Evolutionary conservation across 2,113 vertebrate genomes (phyloP).

Genomic region (Ceuthmochares aereus): DNA sequence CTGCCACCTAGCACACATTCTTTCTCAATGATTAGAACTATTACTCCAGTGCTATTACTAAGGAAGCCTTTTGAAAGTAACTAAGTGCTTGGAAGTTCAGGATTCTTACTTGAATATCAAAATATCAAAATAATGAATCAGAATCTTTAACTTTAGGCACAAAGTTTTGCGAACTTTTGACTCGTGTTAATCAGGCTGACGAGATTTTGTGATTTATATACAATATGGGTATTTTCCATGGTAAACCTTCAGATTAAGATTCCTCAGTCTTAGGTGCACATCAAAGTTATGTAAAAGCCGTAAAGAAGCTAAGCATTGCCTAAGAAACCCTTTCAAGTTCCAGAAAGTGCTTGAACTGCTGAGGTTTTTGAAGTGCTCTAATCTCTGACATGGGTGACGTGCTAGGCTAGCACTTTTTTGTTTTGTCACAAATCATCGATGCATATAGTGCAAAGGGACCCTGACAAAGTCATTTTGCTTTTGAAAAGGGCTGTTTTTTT

Average conservation of each 20-base stretch:
- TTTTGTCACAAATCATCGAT: conserved; percentile 69
- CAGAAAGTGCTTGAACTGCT: conserved; percentile 58
- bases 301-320: conserved; percentile 43
- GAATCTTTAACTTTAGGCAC: not conserved
- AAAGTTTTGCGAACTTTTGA: not conserved
- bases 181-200: not conserved
- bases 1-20: fast-evolving
- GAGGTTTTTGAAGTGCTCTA: conserved; percentile 66
- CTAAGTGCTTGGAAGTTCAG: not conserved
- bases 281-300: conserved; percentile 53
- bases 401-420: conserved; percentile 65
- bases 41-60: not conserved
- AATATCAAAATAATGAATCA: not conserved
- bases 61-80: not conserved
- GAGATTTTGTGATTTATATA: conserved; percentile 14
- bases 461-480: conserved; percentile 68
- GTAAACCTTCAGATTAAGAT: conserved; percentile 49
- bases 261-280: conserved; percentile 61
- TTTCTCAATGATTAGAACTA: not conserved
- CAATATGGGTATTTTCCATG: conserved; percentile 1
- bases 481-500: conserved; percentile 48
- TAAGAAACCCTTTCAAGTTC: conserved; percentile 68
- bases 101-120: not conserved
- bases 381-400: conserved; percentile 67
- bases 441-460: conserved; percentile 51